Evolutionary conservation across 1,140 invertebrate genomes (phyloP), one percentile per base, ranked within the genome.

Genomic region (Sesamia nonagrioides): DNA sequence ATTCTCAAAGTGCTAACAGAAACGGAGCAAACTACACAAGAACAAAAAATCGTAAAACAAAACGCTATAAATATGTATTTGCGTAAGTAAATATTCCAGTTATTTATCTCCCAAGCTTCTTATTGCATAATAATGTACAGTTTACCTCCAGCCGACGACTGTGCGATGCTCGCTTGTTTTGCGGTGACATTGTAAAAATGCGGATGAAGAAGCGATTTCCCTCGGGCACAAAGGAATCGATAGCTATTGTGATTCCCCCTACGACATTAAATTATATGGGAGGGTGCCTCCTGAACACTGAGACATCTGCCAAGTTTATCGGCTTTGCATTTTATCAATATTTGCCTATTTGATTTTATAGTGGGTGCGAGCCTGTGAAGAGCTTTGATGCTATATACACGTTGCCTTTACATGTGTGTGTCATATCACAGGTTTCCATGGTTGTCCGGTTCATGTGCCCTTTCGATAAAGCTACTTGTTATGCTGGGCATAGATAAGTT

Each of bases 251-350:
- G 83, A 85, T 86, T 87, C 87, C 88, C 87, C 89, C 84, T 87
- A 80, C 81, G 75, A 85, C 87, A 89, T 91, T 90, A 88, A 89
- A 90, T 91, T 89, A 91, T 88, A 86, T 86, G 75, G 83, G 82
- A 89, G 91, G 89, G 91, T 86, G 86, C 81, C 84, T 85, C 77
- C 56, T 74, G 73, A 77, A 78, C 68, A 63, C 74, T 77, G 73
- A 85, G 83, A 84, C 91, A 92, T 91, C 89, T 92, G 91, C 87
- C 84, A 82, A 84, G 78, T 85, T 83, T 86, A 86, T 90, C 82
- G 84, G 85, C 86, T 84, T 88, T 86, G 84, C 87, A 83, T 89
- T 89, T 89, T 91, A 87, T 90, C 89, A 91, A 92, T 92, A 91
- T 92, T 92, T 92, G 88, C 88, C 85, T 89, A 88, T 89, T 90